Evolutionary conservation across 2,113 vertebrate genomes (phyloP).

Genomic region (Eubucco bourcierii): DNA sequence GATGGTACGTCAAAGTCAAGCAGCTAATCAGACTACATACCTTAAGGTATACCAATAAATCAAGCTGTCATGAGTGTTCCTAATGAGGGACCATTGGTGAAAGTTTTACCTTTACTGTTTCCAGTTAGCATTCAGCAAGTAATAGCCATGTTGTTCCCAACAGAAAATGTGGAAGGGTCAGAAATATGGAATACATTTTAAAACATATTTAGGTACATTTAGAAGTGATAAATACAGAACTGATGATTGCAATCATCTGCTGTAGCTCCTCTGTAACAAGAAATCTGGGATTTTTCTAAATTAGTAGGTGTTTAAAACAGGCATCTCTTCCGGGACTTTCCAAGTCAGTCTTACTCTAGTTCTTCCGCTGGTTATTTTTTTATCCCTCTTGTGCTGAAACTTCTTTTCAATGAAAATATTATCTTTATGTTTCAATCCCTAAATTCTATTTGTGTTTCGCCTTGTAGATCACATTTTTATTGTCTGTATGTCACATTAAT

Average conservation of each 20-base stretch:
- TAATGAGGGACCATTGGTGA: background rate
- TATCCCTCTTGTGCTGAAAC: background rate
- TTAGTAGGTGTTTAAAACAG: background rate
- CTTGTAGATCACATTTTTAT: background rate
- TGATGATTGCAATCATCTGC: background rate
- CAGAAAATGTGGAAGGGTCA: background rate
- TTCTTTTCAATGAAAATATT: background rate
- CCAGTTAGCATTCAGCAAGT: background rate
- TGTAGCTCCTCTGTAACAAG: background rate
- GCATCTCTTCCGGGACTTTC: background rate
- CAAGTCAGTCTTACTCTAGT: background rate
- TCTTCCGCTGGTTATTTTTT: background rate
- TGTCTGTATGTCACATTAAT: background rate
- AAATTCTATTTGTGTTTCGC: background rate
- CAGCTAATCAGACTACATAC: background rate
- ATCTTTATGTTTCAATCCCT: background rate
- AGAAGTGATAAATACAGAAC: too few species aligned
- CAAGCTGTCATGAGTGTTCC: background rate
- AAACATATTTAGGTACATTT: background rate
- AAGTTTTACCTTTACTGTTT: conserved; percentile 2
- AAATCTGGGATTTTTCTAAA: background rate
- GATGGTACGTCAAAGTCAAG: background rate
- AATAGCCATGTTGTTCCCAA: background rate
- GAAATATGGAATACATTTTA: background rate
- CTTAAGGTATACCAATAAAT: background rate